Evolutionary conservation across 2,113 vertebrate species (phyloP).

Genomic region (Chloropsis cyanopogon): DNA sequence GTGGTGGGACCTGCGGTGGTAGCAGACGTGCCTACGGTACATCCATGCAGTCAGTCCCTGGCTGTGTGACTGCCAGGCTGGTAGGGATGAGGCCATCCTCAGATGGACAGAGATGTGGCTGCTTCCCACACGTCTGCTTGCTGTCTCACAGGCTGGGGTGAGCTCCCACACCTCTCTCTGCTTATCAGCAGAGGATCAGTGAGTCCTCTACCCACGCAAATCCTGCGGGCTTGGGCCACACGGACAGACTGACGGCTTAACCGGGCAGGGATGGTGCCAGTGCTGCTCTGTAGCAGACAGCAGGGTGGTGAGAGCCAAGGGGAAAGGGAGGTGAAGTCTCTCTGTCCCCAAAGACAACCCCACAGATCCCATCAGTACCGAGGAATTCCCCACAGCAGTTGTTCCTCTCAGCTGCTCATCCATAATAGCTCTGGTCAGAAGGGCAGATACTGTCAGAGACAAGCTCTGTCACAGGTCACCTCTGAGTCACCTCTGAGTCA

Average conservation of each 20-base stretch:
- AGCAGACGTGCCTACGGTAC: neutral
- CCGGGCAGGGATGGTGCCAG: neutral
- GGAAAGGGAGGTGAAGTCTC: neutral
- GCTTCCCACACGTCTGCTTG: neutral
- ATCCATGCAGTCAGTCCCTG: neutral
- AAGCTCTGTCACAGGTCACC: neutral
- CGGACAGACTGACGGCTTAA: neutral
- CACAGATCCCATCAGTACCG: neutral
- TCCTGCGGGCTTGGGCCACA: neutral
- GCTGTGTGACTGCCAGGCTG: neutral
- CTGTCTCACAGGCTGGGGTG: rapidly evolving
- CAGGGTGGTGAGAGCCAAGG: neutral
- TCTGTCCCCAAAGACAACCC: neutral
- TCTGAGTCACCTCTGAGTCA: constrained; percentile 13
- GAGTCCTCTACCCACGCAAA: neutral
- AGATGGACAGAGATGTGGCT: neutral
- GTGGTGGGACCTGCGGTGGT: rapidly evolving
- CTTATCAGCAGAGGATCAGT: neutral
- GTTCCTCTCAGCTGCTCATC: neutral
- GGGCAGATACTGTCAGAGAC: neutral
- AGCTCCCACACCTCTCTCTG: neutral
- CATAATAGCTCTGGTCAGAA: neutral
- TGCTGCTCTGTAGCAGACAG: neutral
- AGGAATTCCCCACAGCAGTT: neutral
- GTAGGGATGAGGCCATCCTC: neutral